Percentiles rank a stretch among this genome's conserved stretches.
phyloP scores from a whole-genome alignment of 1,140 invertebrate genomes.

The Cryptotermes secundus region DNA sequence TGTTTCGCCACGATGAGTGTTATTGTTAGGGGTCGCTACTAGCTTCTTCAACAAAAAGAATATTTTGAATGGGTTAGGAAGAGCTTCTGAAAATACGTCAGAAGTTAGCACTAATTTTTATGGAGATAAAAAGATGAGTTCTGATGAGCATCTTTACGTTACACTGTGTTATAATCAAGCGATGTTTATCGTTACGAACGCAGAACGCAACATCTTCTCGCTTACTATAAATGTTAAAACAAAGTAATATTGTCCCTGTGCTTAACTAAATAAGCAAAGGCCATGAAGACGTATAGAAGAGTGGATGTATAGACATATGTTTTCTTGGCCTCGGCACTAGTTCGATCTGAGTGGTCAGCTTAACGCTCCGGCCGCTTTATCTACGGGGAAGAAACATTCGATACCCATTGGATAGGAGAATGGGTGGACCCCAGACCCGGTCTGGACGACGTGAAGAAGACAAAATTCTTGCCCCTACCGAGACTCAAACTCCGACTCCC shows the following conservation, averaged over 20 bases:
- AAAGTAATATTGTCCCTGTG: neutral
- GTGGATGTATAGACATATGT: too few species aligned
- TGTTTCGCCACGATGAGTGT: neutral
- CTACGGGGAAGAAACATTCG: too few species aligned
- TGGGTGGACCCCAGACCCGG: too few species aligned
- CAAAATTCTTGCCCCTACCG: too few species aligned
- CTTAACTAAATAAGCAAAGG: too few species aligned
- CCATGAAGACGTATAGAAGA: too few species aligned
- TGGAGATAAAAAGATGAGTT: neutral
- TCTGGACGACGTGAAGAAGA: too few species aligned
- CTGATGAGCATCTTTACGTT: neutral
- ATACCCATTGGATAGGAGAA: too few species aligned
- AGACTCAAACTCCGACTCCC: too few species aligned
- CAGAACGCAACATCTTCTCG: neutral
- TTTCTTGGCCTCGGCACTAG: too few species aligned
- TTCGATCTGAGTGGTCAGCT: too few species aligned
- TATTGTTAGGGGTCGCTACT: neutral
- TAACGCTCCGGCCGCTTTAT: too few species aligned
- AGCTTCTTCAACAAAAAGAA: neutral
- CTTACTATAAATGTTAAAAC: neutral
- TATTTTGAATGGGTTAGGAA: neutral
- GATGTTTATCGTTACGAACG: neutral
- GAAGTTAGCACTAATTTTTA: neutral
- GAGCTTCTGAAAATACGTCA: neutral
- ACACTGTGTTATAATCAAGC: neutral